Evolutionary conservation across 1,140 invertebrate genomes (phyloP), one percentile per base, ranked within the genome.

Genomic region (Colletes latitarsis): DNA sequence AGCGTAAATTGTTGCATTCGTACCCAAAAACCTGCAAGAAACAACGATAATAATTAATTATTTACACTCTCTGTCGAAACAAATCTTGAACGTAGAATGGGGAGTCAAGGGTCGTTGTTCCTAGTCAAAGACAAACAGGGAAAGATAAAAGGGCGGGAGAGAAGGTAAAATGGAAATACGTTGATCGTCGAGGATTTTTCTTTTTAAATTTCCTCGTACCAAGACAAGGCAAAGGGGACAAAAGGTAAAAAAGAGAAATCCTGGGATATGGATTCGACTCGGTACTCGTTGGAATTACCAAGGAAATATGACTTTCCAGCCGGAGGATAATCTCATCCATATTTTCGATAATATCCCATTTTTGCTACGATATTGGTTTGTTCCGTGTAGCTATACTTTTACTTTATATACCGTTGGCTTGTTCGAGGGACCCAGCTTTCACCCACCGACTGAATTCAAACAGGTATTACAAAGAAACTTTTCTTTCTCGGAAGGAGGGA

Each of bases 1-100:
- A 15, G 93, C 90, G 70, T 93, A 93, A 68, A 94, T 86, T 21
- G 93, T 94, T 12, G 93, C 90, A 79, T 89, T 91, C 21, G 89
- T 88, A 30, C 94, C 93, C 1, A 94, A 83, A 77, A 94, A 94
- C 94, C 94, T 94, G 89, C 14, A 64, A 77, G 8, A 49, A 49
- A 49, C 5, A 49, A 49, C 8, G 8, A 49, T 0, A 49, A 12
- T 49, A 49, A 49, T 49, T 30, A 30, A 30, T 30, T 30, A 30
- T 30, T 30, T 30, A 30, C 30, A 1, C 30, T 30, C 30, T 30
- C 30, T 30, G 30, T 30, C 30, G 30, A 2, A 30, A 30, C 1
- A 30, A 30, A 30, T 30, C 30, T 30, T 30, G n/a, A n/a, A n/a
- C n/a, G n/a, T n/a, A n/a, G n/a, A n/a, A n/a, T n/a, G n/a, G n/a